These are phyloP conservation scores for Conchocele bisecta DNA, from an alignment of 2,888 invertebrate genomes.

Conservation along the genomic window DNA sequence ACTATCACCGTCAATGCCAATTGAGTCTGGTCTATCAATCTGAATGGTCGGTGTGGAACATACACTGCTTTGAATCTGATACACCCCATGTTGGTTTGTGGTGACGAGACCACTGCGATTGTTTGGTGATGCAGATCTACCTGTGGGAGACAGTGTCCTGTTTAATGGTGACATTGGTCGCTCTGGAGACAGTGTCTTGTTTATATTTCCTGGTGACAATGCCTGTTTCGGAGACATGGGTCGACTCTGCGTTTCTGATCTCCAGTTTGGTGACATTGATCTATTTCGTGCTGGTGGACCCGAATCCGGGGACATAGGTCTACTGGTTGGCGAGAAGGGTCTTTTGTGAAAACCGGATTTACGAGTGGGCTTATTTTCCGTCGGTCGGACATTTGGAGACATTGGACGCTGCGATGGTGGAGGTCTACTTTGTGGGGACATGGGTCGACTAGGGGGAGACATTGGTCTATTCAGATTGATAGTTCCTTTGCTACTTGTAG, in stretches of 20 bases:
- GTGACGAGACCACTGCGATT: not conserved
- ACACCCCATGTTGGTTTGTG: not conserved
- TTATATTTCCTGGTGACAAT: no score
- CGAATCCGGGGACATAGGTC: not conserved
- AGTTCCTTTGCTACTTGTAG: conserved; percentile 4
- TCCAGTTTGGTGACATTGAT: no score
- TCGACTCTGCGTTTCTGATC: no score
- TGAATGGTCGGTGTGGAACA: not conserved
- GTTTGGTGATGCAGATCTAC: no score
- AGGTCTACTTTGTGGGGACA: conserved; percentile 21
- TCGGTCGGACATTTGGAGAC: conserved; percentile 44
- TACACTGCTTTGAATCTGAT: not conserved
- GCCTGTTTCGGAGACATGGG: no score
- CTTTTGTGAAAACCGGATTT: not conserved
- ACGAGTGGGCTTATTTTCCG: conserved; percentile 12
- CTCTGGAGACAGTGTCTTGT: no score
- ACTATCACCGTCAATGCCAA: not conserved
- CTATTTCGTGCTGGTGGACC: no score
- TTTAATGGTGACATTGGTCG: no score
- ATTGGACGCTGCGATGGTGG: conserved; percentile 41
- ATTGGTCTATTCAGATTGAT: conserved; percentile 22
- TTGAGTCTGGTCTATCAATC: not conserved
- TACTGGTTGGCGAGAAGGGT: conserved; percentile 8
- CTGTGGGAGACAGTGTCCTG: no score
- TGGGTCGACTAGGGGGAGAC: conserved; percentile 16